Evolutionary conservation across 1,140 invertebrate genomes (phyloP), one percentile per base, ranked within the genome.

Genomic region (Drosophila subobscura): DNA sequence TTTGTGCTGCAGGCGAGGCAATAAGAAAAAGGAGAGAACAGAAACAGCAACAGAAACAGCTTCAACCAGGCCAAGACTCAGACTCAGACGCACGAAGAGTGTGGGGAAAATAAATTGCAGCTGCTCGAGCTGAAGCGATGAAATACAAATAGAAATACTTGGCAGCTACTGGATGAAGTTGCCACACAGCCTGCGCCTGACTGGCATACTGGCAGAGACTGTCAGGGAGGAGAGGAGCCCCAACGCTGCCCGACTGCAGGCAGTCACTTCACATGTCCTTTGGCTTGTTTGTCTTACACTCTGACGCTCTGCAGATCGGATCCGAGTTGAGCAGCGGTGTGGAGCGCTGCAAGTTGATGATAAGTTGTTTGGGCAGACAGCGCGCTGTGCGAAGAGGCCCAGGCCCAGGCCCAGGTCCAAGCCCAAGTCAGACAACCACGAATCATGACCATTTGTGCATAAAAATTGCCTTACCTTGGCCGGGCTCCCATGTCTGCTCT

Each of bases 101-200:
- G 4, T 10, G 10, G 33, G 33, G 33, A 37, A 86, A 86, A 88
- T 83, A 86, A 86, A 86, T 86, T 86, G 83, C 83, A 86, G 83
- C 83, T 88, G 83, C 83, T 68, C 72, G 73, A 66, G 51, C 70
- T 49, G 78, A 20, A 20, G 83, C 78, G 83, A 83, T 86, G 83
- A 86, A 86, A 86, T 86, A 88, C 83, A 86, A 86, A 86, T 86
- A 86, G 83, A 86, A 86, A 86, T 88, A 86, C 83, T 86, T 88
- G 83, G 83, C 83, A 86, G 83, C 83, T 86, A 86, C 83, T 85
- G 83, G 67, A 61, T 77, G 77, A 86, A 79, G 80, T 66, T 72
- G 79, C 55, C 51, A 55, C 55, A 58, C 53, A 66, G 53, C 16
- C 37, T 42, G 42, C 52, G 10, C 3, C 33, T 37, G 45, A 52